phyloP scores from a whole-genome alignment of 1,140 invertebrate genomes.

The Trypoxylus dichotomus region DNA sequence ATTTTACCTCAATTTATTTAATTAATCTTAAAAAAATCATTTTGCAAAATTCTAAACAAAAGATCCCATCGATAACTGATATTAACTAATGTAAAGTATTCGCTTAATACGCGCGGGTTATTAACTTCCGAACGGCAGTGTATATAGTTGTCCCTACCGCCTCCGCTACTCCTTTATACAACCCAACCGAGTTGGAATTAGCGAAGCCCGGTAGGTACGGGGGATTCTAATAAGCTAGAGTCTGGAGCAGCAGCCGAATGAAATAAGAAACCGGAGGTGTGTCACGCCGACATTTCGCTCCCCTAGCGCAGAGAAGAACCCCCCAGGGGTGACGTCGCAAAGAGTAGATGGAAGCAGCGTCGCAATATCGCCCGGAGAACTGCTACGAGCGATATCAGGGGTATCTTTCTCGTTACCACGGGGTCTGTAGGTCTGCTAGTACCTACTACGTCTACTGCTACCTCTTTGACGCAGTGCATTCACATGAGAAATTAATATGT shows the following conservation, averaged over 20 bases:
- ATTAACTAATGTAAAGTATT: too few species aligned
- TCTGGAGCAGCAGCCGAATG: conserved; percentile 35
- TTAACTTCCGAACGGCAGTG: not conserved
- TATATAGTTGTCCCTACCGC: not conserved
- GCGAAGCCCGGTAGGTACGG: conserved; percentile 32
- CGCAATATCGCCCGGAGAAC: conserved; percentile 15
- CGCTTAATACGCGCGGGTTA: too few species aligned
- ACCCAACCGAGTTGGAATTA: conserved; percentile 29
- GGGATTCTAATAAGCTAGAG: conserved; percentile 36
- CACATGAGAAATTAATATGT: conserved; percentile 23
- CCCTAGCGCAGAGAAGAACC: conserved; percentile 5
- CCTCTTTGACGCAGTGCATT: conserved; percentile 22
- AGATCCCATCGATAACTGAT: too few species aligned
- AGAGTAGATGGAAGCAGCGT: conserved; percentile 17
- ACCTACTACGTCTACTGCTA: not conserved
- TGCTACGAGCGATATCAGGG: conserved; percentile 16
- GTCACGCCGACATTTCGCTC: conserved; percentile 30
- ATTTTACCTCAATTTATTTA: too few species aligned
- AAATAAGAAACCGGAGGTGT: conserved; percentile 41
- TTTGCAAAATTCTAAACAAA: too few species aligned
- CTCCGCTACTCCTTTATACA: conserved; percentile 12
- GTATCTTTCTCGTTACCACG: conserved; percentile 14
- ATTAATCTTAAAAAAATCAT: too few species aligned
- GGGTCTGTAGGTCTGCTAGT: conserved; percentile 17
- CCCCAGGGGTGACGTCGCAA: conserved; percentile 17